Base-by-base conservation (phyloP, 2,888 invertebrate genomes). In the Acrobeloides nanus region DNA sequence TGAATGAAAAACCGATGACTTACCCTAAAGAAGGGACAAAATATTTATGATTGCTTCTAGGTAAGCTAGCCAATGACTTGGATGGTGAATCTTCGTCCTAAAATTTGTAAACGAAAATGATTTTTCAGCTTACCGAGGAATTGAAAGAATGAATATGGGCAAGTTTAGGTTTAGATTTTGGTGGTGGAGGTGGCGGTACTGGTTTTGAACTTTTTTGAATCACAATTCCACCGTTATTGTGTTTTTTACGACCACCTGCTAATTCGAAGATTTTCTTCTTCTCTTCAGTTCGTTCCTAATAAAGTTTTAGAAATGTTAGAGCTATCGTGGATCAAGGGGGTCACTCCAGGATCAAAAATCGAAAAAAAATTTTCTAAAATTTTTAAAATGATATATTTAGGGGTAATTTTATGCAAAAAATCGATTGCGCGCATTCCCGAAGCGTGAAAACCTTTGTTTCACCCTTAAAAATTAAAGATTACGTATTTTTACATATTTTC, bases 241-340 rank as follows among this genome's bases (percentile, higher is more conserved):
- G 23, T 12, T 4, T 39, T 26, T 24, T 10, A 18, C 18, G 18
- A 10, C 53, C 55, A 21, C 43, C 49, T 33, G 55, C 88, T 63
- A 89, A 79, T 76, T 86, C 86, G 68, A 89, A 89, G 81, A 90
- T 85, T 79, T 90, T 90, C 59, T 87, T 81, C 48, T 89, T 81
- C 73, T 90, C 90, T 76, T 90, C 92, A 0, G 89, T 90, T 47
- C 90, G 80, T 74, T 92, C 92, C 66, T 87, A 47, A 32, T 49
- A 52, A n/a, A 17, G 81, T 20, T 21, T 42, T 75, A 75, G 53
- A 44, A 31, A 25, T 25, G 31, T 18, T 26, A 20, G 24, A n/a
- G n/a, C n/a, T n/a, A n/a, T n/a, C n/a, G n/a, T n/a, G n/a, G n/a
- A n/a, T n/a, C n/a, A n/a, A n/a, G n/a, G n/a, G n/a, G n/a, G n/a